A percentile compares a stretch with the other conserved stretches of the same genome.
phyloP scores from a whole-genome alignment of 1,140 invertebrate species.

The Sipha flava region DNA sequence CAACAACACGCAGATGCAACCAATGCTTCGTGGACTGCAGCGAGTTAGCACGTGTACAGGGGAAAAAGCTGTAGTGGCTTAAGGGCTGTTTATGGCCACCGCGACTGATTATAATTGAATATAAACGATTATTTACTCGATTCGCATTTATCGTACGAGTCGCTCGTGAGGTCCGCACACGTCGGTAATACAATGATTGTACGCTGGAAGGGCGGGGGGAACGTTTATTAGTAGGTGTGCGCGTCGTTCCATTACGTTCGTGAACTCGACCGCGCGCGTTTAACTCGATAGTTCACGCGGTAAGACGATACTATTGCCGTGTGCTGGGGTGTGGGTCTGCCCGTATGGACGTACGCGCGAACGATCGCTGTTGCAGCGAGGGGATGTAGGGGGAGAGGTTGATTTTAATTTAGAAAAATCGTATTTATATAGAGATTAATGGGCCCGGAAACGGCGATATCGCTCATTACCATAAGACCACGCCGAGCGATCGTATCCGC shows the following conservation, averaged over 20 bases:
- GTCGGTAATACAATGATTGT: no score
- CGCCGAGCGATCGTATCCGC: no score
- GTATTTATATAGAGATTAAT: not conserved
- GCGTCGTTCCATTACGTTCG: no score
- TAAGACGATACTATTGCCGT: not conserved
- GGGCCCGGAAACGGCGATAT: not conserved
- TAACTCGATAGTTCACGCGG: slow-evolving; percentile 8
- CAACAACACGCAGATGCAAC: not conserved
- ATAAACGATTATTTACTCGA: not conserved
- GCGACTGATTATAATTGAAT: not conserved
- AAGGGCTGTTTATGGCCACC: no score
- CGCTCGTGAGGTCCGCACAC: not conserved
- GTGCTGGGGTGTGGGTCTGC: no score
- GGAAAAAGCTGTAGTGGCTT: no score
- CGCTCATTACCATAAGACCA: not conserved
- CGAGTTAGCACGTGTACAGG: no score
- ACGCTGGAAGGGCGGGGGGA: no score
- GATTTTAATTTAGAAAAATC: not conserved
- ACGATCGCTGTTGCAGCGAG: no score
- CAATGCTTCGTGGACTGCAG: not conserved
- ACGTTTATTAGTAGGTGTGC: no score
- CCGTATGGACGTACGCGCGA: no score
- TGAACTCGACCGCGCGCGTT: not conserved
- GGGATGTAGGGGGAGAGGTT: no score
- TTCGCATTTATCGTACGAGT: not conserved